Conservation (phyloP, 2,797 vertebrate species). For the Aldrovandia affinis region DNA sequence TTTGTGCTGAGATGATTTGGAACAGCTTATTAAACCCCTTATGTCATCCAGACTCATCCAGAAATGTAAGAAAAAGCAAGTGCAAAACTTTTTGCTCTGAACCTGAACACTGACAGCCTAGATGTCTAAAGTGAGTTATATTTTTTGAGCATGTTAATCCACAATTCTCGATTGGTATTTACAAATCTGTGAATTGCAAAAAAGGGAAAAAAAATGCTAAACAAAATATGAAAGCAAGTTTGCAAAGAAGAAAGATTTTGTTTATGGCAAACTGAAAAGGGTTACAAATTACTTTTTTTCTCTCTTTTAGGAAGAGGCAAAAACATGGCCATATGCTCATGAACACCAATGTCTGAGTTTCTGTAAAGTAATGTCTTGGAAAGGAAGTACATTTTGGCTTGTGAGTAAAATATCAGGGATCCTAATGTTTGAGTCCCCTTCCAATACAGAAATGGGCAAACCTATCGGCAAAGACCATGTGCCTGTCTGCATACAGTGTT, state of each 20-base stretch:
- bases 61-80: no score
- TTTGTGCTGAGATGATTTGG: slow-evolving; percentile 10
- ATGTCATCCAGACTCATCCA: no score
- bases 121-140: no score
- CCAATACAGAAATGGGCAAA: slow-evolving; percentile 9
- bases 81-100: no score
- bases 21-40: no score
- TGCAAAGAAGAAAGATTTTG: no score
- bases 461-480: not conserved
- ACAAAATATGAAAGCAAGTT: no score
- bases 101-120: no score
- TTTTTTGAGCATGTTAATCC: no score
- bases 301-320: not conserved
- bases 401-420: not conserved
- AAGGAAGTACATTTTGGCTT: not conserved
- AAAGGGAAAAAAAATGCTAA: no score
- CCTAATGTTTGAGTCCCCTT: not conserved
- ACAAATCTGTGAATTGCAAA: no score
- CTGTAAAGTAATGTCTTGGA: not conserved
- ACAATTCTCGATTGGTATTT: no score
- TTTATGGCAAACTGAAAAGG: not conserved
- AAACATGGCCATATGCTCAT: not conserved
- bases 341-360: not conserved
- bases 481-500: not conserved
- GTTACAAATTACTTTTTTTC: not conserved